Base-by-base conservation (phyloP, 2,797 vertebrate genomes). In the Coluber constrictor region DNA sequence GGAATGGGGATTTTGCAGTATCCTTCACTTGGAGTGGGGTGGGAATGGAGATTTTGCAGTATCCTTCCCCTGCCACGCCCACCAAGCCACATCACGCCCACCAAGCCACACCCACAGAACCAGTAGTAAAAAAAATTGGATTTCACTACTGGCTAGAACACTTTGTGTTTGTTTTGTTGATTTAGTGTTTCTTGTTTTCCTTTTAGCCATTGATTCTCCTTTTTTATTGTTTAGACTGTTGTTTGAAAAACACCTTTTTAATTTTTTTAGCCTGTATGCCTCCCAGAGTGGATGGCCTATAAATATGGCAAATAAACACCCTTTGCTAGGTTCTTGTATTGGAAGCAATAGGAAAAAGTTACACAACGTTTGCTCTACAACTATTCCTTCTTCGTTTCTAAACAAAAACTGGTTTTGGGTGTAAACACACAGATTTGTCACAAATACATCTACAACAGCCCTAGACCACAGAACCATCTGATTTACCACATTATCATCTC, bases 401-500 rank as follows among this genome's bases (percentile, higher is more conserved):
- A 88, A 83, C 9, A 83, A 27, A 61, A 56, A 43, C n/a, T 56
- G 25, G 83, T 56, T 83, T 13, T 59, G 32, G 6, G 18, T 55
- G n/a, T 79, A 91, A n/a, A 20, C 51, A 63, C 51, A 86, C 16
- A 83, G 5, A 23, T 93, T 47, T 74, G 56, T 27, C 20, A 87
- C 43, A 3, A 8, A 74, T 29, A 32, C 2, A 20, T 16, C 43
- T 83, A 56, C 23, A 55, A 37, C 29, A 56, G 70, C 27, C 15
- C 25, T 89, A 83, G n/a, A 37, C 43, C 57, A 93, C 86, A n/a
- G 10, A 89, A 63, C 61, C 29, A 90, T 37, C 89, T 18, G 59
- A 94, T 94, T 43, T 93, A 95, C 91, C 9, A 89, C 43, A 63
- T 91, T 95, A 90, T 87, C n/a, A 89, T 88, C 57, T 89, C 12